Evolutionary conservation across 2,113 vertebrate species (phyloP), one percentile per base, ranked within the genome.

Genomic region (Erinaceus europaeus): DNA sequence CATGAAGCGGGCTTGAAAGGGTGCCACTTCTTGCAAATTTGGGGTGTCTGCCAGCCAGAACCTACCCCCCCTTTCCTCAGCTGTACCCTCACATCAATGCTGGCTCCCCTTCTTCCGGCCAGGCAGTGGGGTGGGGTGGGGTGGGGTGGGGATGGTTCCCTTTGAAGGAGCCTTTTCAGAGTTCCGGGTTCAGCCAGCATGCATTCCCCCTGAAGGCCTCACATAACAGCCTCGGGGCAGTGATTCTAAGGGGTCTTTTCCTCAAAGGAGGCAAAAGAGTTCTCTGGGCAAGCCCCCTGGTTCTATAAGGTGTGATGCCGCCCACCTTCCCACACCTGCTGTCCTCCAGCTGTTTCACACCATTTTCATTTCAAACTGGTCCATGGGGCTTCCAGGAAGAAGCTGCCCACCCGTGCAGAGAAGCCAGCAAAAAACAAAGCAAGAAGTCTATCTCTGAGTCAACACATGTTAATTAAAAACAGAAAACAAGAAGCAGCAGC

Each of bases 281-380:
- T 18, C 52, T 29, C n/a, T 9, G 4, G 5, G 59, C 29, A 21
- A 9, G 69, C 50, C 67, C 71, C 73, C 59, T 59, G 52, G 57
- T 61, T 83, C 77, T 84, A 64, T 11, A 46, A 86, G 59, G 23
- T 11, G 2, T 18, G 67, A 80, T 40, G 48, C 46, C 72, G 38
- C 36, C 50, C 34, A 9, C 32, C 29, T 38, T 57, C 44, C 34
- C 6, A 57, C 64, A 61, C n/a, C 2, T 7, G 9, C 57, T 34
- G 34, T 38, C 83, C 81, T 86, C 36, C 25, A 25, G 29, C 46
- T 36, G 27, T 29, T 88, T 78, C 42, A 29, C 4, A 29, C 38
- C 52, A 14, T 65, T 85, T 85, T 59, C 62, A 83, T 68, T 85
- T 67, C 55, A 64, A 44, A 71, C 59, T 85, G 71, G 75, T 82